Base-by-base conservation (phyloP, 2,888 invertebrate species). In the Hydriomena furcata region DNA sequence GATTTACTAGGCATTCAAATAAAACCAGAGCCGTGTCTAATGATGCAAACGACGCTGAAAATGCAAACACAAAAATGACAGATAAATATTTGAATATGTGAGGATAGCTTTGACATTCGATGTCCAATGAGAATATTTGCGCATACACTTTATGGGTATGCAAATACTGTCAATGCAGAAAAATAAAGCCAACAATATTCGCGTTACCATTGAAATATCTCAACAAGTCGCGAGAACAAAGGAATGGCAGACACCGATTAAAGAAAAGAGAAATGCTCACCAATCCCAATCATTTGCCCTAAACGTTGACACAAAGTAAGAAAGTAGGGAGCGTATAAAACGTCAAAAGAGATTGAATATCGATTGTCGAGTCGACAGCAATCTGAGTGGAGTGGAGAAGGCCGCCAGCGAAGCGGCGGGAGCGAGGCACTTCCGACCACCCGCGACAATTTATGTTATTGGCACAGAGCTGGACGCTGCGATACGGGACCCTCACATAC, bases 291-390 rank as follows among this genome's bases (percentile, higher is more conserved):
- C 79, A 80, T 79, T 63, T 68, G 71, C 73, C 76, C 76, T 84
- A 83, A 86, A 84, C 81, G 80, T 70, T 80, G 76, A 76, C 82
- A 82, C 81, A 82, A 83, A 84, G 85, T 84, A 83, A 82, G 82
- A 82, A 85, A 82, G 79, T 80, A 73, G 77, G 81, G 80, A 82
- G 79, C 78, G 82, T 74, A 82, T 82, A 82, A 80, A 82, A 83
- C 80, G 84, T 84, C 85, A 86, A 87, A 74, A 86, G 87, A 89
- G 88, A 89, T 88, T 89, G 89, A 89, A 87, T 89, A 89, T 89
- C 86, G 89, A 89, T 89, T 89, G 84, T 82, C 69, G 79, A 82
- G 76, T 81, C 84, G 84, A 83, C 84, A 80, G 84, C 86, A 82
- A 86, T 87, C 70, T 65, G 63, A 61, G 63, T 49, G 65, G 66